These are phyloP conservation scores for Astyanax mexicanus DNA, from an alignment of 2,797 vertebrate genomes.

Conservation along the genomic window DNA sequence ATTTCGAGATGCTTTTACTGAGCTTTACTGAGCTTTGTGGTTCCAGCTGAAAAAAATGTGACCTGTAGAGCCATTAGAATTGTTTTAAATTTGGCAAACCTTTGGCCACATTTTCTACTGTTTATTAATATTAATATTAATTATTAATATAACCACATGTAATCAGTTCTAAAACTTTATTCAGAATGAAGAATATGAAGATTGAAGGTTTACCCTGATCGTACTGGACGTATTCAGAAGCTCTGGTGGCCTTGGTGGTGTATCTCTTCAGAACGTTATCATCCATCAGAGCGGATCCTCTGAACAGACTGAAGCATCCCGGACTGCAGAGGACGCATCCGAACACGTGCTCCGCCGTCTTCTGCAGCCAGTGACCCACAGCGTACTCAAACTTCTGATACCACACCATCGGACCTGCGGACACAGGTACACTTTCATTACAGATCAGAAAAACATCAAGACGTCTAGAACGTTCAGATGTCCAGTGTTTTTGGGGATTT, in stretches of 20 bases:
- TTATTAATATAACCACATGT: too few species aligned
- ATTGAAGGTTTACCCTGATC: slow-evolving; percentile 77
- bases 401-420: slow-evolving; percentile 85
- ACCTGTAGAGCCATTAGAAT: too few species aligned
- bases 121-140: too few species aligned
- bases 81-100: too few species aligned
- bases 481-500: too few species aligned
- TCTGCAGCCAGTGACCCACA: slow-evolving; percentile 86
- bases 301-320: slow-evolving; percentile 85
- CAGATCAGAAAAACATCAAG: too few species aligned
- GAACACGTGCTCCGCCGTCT: slow-evolving; percentile 85
- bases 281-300: slow-evolving; percentile 84
- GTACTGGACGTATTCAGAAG: slow-evolving; percentile 82
- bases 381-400: slow-evolving; percentile 89
- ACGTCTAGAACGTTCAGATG: too few species aligned
- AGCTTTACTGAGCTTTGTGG: too few species aligned
- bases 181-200: background rate
- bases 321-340: slow-evolving; percentile 85
- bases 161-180: too few species aligned
- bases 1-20: too few species aligned
- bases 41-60: too few species aligned
- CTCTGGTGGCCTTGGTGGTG: slow-evolving; percentile 78
- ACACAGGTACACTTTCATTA: background rate
- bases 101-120: too few species aligned
- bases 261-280: slow-evolving; percentile 84